Evolutionary conservation across 2,113 vertebrate genomes (phyloP).

Genomic region (Sula dactylatra): DNA sequence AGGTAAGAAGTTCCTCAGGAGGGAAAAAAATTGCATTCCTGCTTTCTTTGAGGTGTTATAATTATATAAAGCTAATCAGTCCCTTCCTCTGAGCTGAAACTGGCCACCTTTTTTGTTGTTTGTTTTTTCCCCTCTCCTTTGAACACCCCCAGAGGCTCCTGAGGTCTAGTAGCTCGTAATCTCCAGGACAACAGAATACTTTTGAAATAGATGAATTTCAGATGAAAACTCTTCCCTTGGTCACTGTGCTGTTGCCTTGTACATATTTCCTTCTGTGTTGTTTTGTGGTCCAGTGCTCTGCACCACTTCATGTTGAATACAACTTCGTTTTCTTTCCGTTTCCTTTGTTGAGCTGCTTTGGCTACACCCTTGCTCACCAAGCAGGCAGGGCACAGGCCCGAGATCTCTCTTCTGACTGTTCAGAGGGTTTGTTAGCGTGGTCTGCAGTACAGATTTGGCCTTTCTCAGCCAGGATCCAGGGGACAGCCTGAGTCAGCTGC

Average conservation of each 20-base stretch:
- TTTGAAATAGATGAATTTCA: not conserved
- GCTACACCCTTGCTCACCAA: not conserved
- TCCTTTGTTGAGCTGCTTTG: not conserved
- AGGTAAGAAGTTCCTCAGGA: constrained; percentile 73
- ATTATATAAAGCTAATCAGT: not conserved
- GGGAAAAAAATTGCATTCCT: not conserved
- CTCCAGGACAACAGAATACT: not conserved
- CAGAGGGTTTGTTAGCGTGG: not conserved
- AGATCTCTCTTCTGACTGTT: not conserved
- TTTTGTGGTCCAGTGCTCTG: not conserved
- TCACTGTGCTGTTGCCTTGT: not conserved
- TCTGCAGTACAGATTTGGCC: not conserved
- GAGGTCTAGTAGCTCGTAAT: not conserved
- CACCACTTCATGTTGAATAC: not conserved
- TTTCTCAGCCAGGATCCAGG: not conserved
- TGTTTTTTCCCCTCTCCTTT: not conserved
- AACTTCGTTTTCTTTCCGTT: not conserved
- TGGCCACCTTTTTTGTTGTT: not conserved
- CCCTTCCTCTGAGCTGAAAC: not conserved
- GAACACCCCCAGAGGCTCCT: not conserved
- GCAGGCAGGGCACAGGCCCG: not conserved
- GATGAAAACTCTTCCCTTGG: not conserved
- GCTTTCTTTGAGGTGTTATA: not conserved
- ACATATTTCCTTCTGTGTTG: not conserved
- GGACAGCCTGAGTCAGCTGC: fast-evolving